These are phyloP conservation scores for Clarias batrachus DNA, from an alignment of 2,113 vertebrate genomes.

Conservation along the genomic window DNA sequence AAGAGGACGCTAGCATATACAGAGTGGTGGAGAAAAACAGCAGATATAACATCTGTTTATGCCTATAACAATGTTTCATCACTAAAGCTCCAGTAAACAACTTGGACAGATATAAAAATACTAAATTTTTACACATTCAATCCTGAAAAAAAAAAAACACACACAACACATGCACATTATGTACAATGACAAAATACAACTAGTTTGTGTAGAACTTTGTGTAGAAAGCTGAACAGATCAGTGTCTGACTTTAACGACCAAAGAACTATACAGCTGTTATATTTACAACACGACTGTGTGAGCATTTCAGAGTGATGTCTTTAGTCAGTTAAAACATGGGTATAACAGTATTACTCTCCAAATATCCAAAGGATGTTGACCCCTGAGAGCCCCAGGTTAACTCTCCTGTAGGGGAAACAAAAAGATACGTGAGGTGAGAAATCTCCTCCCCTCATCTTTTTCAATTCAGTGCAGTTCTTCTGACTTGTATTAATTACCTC, in stretches of 20 bases:
- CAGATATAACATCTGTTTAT: background rate
- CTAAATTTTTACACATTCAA: conserved; percentile 58
- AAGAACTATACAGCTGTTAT: conserved; percentile 8
- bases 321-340: background rate
- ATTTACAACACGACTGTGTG: background rate
- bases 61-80: background rate
- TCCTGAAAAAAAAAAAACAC: conserved; percentile 20
- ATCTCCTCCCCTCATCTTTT: background rate
- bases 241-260: conserved; percentile 5
- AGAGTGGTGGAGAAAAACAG: background rate
- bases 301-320: background rate
- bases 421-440: background rate
- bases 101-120: conserved; percentile 5
- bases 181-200: conserved; percentile 11
- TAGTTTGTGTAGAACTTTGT: background rate
- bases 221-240: conserved; percentile 17
- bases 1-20: background rate
- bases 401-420: conserved; percentile 74
- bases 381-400: conserved; percentile 90
- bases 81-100: background rate
- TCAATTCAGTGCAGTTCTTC: background rate
- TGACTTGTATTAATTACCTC: background rate
- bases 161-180: conserved; percentile 20
- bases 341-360: conserved; percentile 64
- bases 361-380: conserved; percentile 97